These are phyloP conservation scores for Trachelipus rathkii DNA, from an alignment of 1,140 invertebrate genomes.

Conservation along the genomic window DNA sequence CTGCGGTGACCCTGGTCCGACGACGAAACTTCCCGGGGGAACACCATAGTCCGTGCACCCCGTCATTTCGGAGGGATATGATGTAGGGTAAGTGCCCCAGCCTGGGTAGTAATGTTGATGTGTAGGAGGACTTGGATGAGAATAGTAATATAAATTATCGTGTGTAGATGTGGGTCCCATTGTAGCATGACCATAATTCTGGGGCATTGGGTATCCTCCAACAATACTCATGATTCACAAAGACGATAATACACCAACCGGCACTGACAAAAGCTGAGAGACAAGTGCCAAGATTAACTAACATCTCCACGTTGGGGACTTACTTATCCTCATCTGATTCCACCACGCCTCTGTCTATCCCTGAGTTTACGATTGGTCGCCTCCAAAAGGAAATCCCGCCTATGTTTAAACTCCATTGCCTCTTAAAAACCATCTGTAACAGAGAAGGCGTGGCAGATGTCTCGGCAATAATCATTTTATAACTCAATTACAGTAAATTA, in stretches of 20 bases:
- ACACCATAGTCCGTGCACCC: conserved; percentile 22
- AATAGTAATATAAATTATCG: conserved; percentile 21
- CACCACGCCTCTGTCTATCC: neutral
- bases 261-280: neutral
- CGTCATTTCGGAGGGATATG: conserved; percentile 19
- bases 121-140: conserved; percentile 19
- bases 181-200: conserved; percentile 23
- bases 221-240: conserved; percentile 25
- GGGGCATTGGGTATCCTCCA: conserved; percentile 27
- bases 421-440: neutral
- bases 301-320: neutral
- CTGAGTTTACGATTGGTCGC: neutral
- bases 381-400: neutral
- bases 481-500: conserved; percentile 11
- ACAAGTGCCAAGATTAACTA: neutral
- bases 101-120: conserved; percentile 21
- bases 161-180: conserved; percentile 12
- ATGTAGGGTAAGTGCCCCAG: conserved; percentile 19
- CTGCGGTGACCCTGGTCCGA: conserved; percentile 19
- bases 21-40: conserved; percentile 18
- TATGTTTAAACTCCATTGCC: neutral
- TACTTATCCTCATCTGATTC: neutral
- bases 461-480: conserved; percentile 1
- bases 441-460: neutral
- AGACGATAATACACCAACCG: neutral